Percentiles rank a stretch among this genome's conserved stretches.
Evolutionary conservation across 2,888 invertebrate genomes (phyloP).

Genomic region (Melangyna quadrimaculata): DNA sequence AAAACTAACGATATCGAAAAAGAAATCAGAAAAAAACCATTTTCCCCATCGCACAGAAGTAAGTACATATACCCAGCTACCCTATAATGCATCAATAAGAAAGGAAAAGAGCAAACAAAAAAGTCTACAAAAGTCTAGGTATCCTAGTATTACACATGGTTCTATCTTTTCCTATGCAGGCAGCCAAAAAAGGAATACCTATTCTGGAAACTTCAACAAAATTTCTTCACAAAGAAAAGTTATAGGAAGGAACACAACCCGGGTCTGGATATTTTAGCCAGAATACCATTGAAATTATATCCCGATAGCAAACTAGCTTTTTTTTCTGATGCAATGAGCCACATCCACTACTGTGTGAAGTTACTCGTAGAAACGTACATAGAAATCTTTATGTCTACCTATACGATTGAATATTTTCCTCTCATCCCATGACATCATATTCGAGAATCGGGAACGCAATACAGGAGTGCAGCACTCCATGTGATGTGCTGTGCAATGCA

Average conservation of each 20-base stretch:
- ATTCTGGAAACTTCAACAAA: constrained; percentile 52
- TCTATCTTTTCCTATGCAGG: not conserved
- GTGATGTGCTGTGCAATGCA: constrained; percentile 64
- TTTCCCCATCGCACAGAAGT: constrained; percentile 12
- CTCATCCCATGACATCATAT: constrained; percentile 49
- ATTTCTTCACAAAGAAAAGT: constrained; percentile 22
- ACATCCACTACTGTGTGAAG: not conserved
- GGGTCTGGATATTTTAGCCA: constrained; percentile 7
- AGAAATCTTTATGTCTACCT: not conserved
- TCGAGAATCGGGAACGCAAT: constrained; percentile 14
- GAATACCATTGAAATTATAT: constrained; percentile 44
- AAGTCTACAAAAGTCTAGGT: not conserved
- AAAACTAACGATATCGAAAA: not conserved
- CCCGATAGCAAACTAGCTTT: constrained; percentile 2
- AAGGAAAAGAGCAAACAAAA: not conserved
- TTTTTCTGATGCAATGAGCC: constrained; percentile 19
- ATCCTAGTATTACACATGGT: not conserved
- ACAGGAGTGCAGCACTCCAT: constrained; percentile 35
- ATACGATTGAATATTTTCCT: not conserved
- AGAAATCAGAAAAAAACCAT: constrained; percentile 50
- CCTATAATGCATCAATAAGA: not conserved
- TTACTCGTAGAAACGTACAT: not conserved
- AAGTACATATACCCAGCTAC: not conserved
- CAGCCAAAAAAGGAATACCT: constrained; percentile 30
- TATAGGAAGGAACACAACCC: not conserved